These are phyloP conservation scores for Drosophila ezoana DNA, from an alignment of 2,888 invertebrate species.

Conservation along the genomic window DNA sequence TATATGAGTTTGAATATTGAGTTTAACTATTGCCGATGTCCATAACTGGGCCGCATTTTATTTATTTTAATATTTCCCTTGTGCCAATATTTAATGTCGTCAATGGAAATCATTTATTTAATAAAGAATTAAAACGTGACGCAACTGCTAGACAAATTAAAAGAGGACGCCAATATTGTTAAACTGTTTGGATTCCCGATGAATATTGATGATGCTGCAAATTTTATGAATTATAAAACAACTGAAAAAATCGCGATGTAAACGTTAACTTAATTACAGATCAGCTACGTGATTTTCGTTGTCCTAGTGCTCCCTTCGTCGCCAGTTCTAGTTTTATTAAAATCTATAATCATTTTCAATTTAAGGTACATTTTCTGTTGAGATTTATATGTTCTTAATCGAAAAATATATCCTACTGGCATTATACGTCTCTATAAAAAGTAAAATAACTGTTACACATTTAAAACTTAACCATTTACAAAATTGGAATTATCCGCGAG, in stretches of 20 bases:
- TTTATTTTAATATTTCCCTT: conserved; percentile 52
- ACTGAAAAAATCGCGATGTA: conserved; percentile 40
- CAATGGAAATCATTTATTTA: conserved; percentile 72
- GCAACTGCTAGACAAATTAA: conserved; percentile 14
- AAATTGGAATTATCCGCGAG: conserved; percentile 1
- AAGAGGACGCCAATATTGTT: conserved; percentile 14
- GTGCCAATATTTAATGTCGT: conserved; percentile 50
- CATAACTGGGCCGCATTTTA: conserved; percentile 15
- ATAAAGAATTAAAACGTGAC: conserved; percentile 77
- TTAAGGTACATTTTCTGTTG: conserved; percentile 36
- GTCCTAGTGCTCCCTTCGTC: conserved; percentile 12
- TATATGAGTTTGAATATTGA: too few species aligned
- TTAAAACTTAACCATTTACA: conserved; percentile 22
- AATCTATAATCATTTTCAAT: conserved; percentile 48
- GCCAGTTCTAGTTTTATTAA: conserved; percentile 58
- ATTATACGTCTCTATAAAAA: neutral
- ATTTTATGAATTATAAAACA: conserved; percentile 42
- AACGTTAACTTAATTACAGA: conserved; percentile 70
- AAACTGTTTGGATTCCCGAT: conserved; percentile 11
- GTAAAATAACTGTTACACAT: conserved; percentile 6
- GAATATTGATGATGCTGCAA: conserved; percentile 7
- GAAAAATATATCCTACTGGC: neutral
- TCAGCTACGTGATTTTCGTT: conserved; percentile 18
- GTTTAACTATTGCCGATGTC: too few species aligned
- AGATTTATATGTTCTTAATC: conserved; percentile 48